Conservation (phyloP, 2,113 vertebrate genomes). For the Ranitomeya variabilis region DNA sequence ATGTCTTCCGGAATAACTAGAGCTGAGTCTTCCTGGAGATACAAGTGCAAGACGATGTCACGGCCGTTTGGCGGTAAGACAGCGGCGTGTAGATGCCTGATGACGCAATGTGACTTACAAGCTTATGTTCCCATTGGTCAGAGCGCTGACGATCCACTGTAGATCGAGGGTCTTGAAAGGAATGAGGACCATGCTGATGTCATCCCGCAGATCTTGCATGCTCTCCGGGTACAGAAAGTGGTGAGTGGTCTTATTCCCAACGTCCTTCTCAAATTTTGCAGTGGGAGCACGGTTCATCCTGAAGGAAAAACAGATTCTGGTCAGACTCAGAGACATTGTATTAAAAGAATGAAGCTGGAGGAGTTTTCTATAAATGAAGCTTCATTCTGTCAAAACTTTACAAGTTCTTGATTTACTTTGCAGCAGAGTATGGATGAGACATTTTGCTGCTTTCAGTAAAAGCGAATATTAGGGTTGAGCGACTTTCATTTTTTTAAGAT, state of each 20-base stretch:
- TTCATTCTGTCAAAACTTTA: no score
- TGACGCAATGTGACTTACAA: conserved; percentile 73
- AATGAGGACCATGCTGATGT: conserved; percentile 85
- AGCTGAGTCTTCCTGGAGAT: no score
- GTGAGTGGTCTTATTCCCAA: conserved; percentile 90
- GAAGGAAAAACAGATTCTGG: conserved; percentile 22
- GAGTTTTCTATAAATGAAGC: no score
- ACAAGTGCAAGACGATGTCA: no score
- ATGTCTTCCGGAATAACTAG: no score
- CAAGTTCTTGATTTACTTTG: no score
- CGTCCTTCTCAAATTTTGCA: conserved; percentile 80
- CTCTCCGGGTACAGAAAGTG: conserved; percentile 95
- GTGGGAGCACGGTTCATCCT: conserved; percentile 94
- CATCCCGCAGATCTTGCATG: conserved; percentile 80
- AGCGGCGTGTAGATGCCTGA: background rate
- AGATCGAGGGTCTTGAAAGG: conserved; percentile 92
- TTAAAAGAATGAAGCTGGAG: background rate
- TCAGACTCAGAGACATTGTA: background rate
- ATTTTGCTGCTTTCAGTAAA: background rate
- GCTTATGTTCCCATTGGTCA: conserved; percentile 85
- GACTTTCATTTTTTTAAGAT: no score
- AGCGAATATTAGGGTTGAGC: no score
- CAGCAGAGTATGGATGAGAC: no score
- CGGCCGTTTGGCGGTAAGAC: background rate
- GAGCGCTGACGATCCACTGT: conserved; percentile 87